Conservation (phyloP, 2,113 vertebrate species). For the Uria lomvia region DNA sequence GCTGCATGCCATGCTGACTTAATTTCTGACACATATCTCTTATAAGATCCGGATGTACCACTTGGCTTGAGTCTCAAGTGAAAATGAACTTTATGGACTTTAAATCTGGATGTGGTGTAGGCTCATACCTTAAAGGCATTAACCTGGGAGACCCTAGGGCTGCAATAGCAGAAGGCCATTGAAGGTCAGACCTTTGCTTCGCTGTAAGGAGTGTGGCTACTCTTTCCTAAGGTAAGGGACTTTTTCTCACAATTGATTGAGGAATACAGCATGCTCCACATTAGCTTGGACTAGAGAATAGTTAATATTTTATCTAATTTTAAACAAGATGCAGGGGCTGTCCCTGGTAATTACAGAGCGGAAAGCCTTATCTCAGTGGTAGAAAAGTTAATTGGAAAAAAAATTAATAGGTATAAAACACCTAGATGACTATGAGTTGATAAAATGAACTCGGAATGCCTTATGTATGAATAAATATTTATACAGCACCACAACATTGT, state of each 20-base stretch:
- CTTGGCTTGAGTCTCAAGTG: neutral
- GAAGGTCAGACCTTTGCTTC: neutral
- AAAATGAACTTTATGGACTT: neutral
- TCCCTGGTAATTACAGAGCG: slow-evolving; percentile 21
- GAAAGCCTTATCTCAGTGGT: neutral
- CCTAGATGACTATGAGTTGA: neutral
- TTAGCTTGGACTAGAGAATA: neutral
- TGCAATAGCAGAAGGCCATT: neutral
- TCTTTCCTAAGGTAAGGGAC: neutral
- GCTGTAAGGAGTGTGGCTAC: neutral
- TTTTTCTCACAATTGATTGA: neutral
- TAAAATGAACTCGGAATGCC: neutral
- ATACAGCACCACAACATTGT: neutral
- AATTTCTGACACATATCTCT: neutral
- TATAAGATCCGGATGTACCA: neutral
- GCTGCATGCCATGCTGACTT: neutral
- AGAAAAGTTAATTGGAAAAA: slow-evolving; percentile 46
- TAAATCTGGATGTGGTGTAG: neutral
- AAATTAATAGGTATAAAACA: neutral
- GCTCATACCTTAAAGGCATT: neutral
- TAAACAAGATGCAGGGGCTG: neutral
- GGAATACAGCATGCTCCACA: neutral
- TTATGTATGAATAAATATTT: slow-evolving; percentile 25
- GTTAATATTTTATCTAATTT: slow-evolving; percentile 26
- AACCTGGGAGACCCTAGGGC: neutral